Evolutionary conservation across 2,797 vertebrate genomes (phyloP), one percentile per base, ranked within the genome.

Genomic region (Pseudochirops cupreus): DNA sequence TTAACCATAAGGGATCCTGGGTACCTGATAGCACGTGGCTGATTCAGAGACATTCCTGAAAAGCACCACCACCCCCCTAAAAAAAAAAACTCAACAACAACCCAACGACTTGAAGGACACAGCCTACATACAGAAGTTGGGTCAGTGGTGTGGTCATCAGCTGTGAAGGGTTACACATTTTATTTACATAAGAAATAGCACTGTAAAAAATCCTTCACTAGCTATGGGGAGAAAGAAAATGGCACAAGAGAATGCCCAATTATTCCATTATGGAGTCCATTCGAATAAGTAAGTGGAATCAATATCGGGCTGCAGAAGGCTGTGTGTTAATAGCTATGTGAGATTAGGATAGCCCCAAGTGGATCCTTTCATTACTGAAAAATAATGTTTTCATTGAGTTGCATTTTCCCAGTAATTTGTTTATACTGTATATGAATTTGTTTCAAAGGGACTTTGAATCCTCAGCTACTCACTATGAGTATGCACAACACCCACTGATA

Each of bases 201-300:
- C 5, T 0, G 52, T 87, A 96, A 96, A 95, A 0, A 0, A 62
- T 92, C 93, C 39, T 82, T 90, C 90, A 16, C 31, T 59, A 39
- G 92, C 96, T 92, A 3, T 58, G 28, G 92, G 91, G 91, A 90
- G 92, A 94, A 95, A 91, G n/a, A 82, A 67, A 93, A 59, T 54
- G 87, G 89, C 59, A 92, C 94, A 97, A 96, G 50, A 95, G 97
- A 97, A 95, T 50, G 95, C 94, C 62, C 95, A 94, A 93, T 96
- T 98, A 96, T 97, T 95, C 91, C 93, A 55, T 93, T 96, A 96
- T 93, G 96, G 97, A 96, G 91, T 96, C 94, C 97, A 97, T 97
- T 57, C 94, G 93, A 98, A 97, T 97, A 96, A 98, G 94, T 96
- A 96, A 97, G 96, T 95, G 97, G 98, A 98, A 97, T 98, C 97